These are phyloP conservation scores for Hyposoter dolosus DNA, from an alignment of 2,888 invertebrate species.

Conservation along the genomic window DNA sequence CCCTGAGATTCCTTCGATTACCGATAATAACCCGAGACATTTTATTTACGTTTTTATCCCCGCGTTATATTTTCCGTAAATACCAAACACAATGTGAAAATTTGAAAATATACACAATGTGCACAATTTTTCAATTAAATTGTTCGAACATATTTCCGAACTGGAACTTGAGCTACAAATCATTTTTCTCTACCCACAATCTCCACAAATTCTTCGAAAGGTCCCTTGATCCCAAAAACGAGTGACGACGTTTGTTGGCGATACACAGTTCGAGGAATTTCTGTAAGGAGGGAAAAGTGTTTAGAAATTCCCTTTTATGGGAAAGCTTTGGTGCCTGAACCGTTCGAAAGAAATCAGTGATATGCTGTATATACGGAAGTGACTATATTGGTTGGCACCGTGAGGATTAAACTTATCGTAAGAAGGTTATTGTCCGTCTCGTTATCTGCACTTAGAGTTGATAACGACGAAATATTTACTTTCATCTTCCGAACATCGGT, in stretches of 20 bases:
- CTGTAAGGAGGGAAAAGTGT: neutral
- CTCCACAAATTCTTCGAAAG: neutral
- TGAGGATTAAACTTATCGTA: neutral
- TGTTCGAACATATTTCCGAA: neutral
- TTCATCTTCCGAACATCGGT: neutral
- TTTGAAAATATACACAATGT: neutral
- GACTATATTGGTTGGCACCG: neutral
- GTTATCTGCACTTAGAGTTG: neutral
- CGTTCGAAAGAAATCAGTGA: neutral
- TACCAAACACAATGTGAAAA: neutral
- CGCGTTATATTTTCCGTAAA: neutral
- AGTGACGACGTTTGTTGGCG: neutral
- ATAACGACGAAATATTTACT: neutral
- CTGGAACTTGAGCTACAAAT: neutral
- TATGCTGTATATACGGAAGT: neutral
- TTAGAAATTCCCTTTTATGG: neutral
- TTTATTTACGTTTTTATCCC: slow-evolving; percentile 11
- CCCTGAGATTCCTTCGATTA: slow-evolving; percentile 50
- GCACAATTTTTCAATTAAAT: neutral
- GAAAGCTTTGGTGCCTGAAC: neutral
- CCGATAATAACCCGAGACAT: slow-evolving; percentile 39
- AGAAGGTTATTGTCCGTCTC: neutral
- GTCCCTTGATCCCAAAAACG: neutral
- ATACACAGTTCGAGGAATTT: neutral
- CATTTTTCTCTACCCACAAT: neutral